phyloP scores from a whole-genome alignment of 1,140 invertebrate genomes.

The Wasmannia auropunctata region DNA sequence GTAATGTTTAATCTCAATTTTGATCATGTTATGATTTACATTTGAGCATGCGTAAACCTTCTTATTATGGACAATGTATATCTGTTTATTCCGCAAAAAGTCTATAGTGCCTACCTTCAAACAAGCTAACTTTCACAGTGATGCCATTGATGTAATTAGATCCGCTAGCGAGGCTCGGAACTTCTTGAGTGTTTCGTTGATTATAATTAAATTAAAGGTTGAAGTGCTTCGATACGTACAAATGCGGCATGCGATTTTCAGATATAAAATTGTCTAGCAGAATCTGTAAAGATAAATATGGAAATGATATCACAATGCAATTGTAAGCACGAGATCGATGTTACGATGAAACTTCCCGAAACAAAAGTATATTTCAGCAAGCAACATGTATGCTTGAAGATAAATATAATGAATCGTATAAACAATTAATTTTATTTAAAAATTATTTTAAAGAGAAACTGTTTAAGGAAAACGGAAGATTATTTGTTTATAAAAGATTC shows the following conservation, averaged over 20 bases:
- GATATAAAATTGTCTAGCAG: neutral
- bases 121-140: conserved; percentile 10
- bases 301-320: neutral
- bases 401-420: neutral
- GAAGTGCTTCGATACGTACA: neutral
- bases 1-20: conserved; percentile 9
- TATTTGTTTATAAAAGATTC: neutral
- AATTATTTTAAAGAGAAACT: too few species aligned
- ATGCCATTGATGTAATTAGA: conserved; percentile 56
- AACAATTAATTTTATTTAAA: neutral
- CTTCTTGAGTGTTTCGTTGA: conserved; percentile 60
- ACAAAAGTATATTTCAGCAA: neutral
- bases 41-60: neutral
- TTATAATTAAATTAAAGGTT: conserved; percentile 61
- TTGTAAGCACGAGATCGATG: neutral
- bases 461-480: neutral
- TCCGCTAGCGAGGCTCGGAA: conserved; percentile 26
- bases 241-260: neutral
- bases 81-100: conserved; percentile 1
- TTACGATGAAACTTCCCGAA: neutral
- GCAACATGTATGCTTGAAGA: neutral
- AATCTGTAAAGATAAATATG: neutral
- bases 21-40: conserved; percentile 2
- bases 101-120: conserved; percentile 39
- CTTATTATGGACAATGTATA: neutral